Conservation (phyloP, 2,888 invertebrate genomes). For the Mythimna ferrago region DNA sequence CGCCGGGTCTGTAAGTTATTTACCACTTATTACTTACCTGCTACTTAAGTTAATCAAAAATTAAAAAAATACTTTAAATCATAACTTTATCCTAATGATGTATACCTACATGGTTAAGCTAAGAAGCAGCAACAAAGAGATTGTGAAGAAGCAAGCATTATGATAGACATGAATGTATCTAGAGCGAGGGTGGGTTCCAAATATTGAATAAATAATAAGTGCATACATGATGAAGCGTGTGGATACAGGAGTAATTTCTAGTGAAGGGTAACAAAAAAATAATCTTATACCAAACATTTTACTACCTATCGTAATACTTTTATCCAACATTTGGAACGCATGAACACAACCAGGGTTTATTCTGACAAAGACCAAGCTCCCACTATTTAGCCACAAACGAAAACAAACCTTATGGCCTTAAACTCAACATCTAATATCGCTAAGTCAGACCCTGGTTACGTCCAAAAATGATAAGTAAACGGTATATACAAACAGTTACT, state of each 20-base stretch:
- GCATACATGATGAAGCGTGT: too few relatives aligned
- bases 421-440: neutral
- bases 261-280: neutral
- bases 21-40: neutral
- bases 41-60: neutral
- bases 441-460: conserved; percentile 24
- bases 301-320: neutral
- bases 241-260: too few relatives aligned
- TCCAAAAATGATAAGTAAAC: conserved; percentile 26
- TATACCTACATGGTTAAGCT: conserved; percentile 8
- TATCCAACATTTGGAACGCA: conserved; percentile 20
- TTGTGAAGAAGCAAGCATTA: conserved; percentile 47
- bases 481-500: conserved; percentile 53
- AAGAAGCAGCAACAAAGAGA: conserved; percentile 22
- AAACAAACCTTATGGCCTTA: neutral
- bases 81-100: neutral
- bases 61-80: conserved; percentile 3
- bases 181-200: neutral
- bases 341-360: conserved; percentile 28
- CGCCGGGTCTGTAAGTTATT: conserved; percentile 74
- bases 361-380: too few relatives aligned
- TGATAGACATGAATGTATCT: neutral
- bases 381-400: neutral
- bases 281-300: neutral
- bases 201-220: conserved; percentile 5